Evolutionary conservation across 2,797 vertebrate genomes (phyloP).

Genomic region (Rhinophrynus dorsalis): DNA sequence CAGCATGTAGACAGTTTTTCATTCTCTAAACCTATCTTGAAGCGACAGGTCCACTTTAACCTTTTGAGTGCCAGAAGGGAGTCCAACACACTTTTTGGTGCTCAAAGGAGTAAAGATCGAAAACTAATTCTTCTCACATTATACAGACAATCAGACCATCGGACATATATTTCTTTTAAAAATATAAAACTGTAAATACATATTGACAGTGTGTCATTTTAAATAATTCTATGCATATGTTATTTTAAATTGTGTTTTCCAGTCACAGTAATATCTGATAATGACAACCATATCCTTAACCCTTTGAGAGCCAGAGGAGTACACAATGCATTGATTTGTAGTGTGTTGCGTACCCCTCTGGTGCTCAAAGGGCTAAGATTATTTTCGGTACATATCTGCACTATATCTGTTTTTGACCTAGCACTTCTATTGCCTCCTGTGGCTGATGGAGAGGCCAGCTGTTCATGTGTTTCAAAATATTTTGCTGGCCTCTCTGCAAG

Average conservation of each 20-base stretch:
- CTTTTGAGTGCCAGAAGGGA: too few relatives aligned
- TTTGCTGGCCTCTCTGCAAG: not conserved
- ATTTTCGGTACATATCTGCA: slow-evolving; percentile 39
- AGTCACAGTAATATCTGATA: not conserved
- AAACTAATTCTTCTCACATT: slow-evolving; percentile 29
- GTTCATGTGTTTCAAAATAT: too few relatives aligned
- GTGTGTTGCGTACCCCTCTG: too few relatives aligned
- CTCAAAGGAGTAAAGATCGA: too few relatives aligned
- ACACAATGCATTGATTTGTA: too few relatives aligned
- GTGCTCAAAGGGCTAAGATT: too few relatives aligned
- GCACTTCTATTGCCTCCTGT: not conserved
- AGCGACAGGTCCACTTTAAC: too few relatives aligned
- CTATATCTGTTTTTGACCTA: slow-evolving; percentile 23
- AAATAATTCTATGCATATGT: slow-evolving; percentile 33
- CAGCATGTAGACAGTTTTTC: too few relatives aligned
- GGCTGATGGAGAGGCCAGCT: not conserved
- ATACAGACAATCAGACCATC: slow-evolving; percentile 33
- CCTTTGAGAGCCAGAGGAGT: too few relatives aligned
- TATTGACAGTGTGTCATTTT: slow-evolving; percentile 14
- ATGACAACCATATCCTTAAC: not conserved
- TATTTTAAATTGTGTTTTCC: slow-evolving; percentile 2
- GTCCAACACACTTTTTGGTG: too few relatives aligned
- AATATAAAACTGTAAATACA: not conserved
- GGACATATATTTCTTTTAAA: not conserved
- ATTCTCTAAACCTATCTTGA: too few relatives aligned